phyloP scores from a whole-genome alignment of 2,797 vertebrate species.

The Emys orbicularis region DNA sequence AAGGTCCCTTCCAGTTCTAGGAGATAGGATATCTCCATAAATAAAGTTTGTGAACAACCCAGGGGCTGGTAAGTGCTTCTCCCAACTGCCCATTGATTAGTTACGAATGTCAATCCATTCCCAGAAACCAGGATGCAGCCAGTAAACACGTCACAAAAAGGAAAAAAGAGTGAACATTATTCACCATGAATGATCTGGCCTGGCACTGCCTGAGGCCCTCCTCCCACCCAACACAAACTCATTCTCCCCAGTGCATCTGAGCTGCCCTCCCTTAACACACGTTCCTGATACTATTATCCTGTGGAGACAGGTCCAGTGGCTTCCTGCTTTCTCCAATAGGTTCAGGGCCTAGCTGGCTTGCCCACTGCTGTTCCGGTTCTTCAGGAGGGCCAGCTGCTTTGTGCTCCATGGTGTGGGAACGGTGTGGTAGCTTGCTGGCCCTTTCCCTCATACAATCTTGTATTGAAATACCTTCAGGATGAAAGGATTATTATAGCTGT shows the following conservation, averaged over 20 bases:
- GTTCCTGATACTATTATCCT: neutral
- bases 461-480: neutral
- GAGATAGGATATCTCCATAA: no score
- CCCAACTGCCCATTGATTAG: neutral
- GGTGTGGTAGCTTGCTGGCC: neutral
- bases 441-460: slow-evolving; percentile 12
- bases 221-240: neutral
- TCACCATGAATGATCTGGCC: neutral
- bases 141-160: neutral
- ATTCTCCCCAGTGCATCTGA: neutral
- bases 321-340: neutral
- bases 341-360: neutral
- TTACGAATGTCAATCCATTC: neutral
- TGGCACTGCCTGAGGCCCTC: neutral
- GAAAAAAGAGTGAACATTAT: neutral
- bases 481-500: neutral
- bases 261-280: neutral
- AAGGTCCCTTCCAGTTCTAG: no score
- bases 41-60: no score
- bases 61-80: neutral
- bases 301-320: neutral
- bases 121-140: neutral
- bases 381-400: neutral
- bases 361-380: neutral
- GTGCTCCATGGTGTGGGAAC: neutral